Evolutionary conservation across 1,140 invertebrate species (phyloP), one percentile per base, ranked within the genome.

Genomic region (Nephotettix cincticeps): DNA sequence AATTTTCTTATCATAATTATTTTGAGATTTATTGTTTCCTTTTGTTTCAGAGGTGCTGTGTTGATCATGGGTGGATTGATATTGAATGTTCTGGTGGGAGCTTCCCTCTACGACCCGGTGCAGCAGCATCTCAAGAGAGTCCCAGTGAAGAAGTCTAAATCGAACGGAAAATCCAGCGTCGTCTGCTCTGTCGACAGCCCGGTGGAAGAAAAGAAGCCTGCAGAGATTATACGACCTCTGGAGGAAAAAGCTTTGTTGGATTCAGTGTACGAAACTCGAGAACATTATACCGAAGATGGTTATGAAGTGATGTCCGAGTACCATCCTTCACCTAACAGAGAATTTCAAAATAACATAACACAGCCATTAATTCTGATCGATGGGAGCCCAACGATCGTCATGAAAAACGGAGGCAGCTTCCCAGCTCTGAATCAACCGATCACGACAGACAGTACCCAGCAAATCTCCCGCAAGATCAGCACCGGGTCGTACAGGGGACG

Each of bases 31-130:
- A n/a, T n/a, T n/a, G n/a, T n/a, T n/a, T n/a, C n/a, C n/a, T n/a
- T n/a, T n/a, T n/a, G 25, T 84, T 79, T 68, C 82, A 90, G 91
- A 78, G 91, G 90, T 13, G 88, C 92, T 1, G 88, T 94, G 21
- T 80, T 96, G 13, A 87, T 96, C 32, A 88, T 95, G 82, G 93
- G 93, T 3, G 93, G 89, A 21, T 82, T 95, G 1, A 91, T 91
- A 67, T 80, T 96, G 17, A 93, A 95, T 78, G 90, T 93, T 0
- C 91, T 92, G 85, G 89, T 93, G 0, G 91, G 91, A 6, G 93
- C 93, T 2, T 79, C 94, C 25, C 86, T 95, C 4, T 95, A 94
- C 79, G 88, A 94, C 58, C 93, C 93, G 0, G 92, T 95, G 0
- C 89, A 93, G 75, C 86, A 88, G 65, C 92, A 94, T 76, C 86